phyloP scores from a whole-genome alignment of 1,140 invertebrate genomes.

The Neuroterus valhalla region DNA sequence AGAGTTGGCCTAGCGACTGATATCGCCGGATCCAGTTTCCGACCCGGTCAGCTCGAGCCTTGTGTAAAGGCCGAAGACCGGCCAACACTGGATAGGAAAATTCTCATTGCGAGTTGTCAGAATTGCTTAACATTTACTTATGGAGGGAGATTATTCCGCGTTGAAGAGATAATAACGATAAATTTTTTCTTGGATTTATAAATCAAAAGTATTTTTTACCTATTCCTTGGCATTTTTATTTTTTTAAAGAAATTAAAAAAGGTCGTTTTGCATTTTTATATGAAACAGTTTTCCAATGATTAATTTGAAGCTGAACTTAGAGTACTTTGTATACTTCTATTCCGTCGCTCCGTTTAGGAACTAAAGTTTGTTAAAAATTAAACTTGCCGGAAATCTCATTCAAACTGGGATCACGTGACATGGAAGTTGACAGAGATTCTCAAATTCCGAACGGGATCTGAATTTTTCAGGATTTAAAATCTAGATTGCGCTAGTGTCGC shows the following conservation, averaged over 20 bases:
- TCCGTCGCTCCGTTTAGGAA: too few relatives aligned
- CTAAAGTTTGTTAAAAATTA: too few relatives aligned
- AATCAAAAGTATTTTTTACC: background rate
- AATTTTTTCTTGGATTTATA: background rate
- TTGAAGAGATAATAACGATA: conserved; percentile 1
- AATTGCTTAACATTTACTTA: background rate
- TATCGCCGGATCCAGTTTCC: background rate
- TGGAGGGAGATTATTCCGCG: background rate
- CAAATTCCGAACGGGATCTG: too few relatives aligned
- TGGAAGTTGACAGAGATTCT: too few relatives aligned
- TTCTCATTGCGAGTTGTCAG: background rate
- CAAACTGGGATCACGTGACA: too few relatives aligned
- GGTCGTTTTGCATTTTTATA: too few relatives aligned
- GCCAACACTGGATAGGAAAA: conserved; percentile 18
- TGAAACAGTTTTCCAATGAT: too few relatives aligned
- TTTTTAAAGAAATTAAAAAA: background rate
- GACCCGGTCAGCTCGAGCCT: background rate
- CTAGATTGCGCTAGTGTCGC: too few relatives aligned
- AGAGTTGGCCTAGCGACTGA: background rate
- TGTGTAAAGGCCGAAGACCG: conserved; percentile 28
- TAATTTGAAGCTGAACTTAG: too few relatives aligned
- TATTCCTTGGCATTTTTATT: background rate
- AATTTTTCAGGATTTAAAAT: too few relatives aligned
- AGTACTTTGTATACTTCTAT: too few relatives aligned
- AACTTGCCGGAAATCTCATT: too few relatives aligned